Evolutionary conservation across 2,888 invertebrate genomes (phyloP), one percentile per base, ranked within the genome.

Genomic region (Aplocera efformata): DNA sequence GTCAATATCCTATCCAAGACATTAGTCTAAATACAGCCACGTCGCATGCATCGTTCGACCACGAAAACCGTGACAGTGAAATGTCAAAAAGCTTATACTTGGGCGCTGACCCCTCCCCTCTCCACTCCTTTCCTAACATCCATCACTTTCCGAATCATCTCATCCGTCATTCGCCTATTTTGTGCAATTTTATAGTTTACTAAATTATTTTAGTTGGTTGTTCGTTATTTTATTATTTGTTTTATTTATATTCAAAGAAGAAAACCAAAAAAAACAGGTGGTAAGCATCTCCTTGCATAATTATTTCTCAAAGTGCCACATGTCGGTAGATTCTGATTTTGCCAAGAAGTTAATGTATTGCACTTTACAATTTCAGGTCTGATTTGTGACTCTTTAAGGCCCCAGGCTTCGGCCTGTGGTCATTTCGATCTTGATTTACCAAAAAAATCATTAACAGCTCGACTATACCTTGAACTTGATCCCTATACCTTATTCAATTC

Each of bases 381-480:
- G 53, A 57, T 59, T 53, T 53, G 54, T 38, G 31, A 39, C 53
- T 49, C 47, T 46, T 44, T 47, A 40, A 50, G 77, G 66, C 80
- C 81, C 64, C 73, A 68, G 86, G 85, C 83, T 77, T 81, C 80
- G 84, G 86, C 85, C 85, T 82, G 77, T 63, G 76, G 85, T 72
- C 74, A 57, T 48, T 49, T 49, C 44, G 51, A 50, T 53, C 42
- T 48, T 22, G 5, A 26, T 8, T 29, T 36, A 17, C 25, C 10
- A 4, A 28, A 8, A 53, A 45, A 45, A 56, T 60, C 46, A 41
- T 36, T 38, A 36, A 46, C 63, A 58, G 55, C 50, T 54, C 46
- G 42, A 43, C 43, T 52, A 56, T 56, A 49, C 41, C 48, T 22
- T 50, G 42, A 60, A 67, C 58, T 49, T n/a, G n/a, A n/a, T n/a